Conservation (phyloP, 53 echinoderm and acorn worm species). For the Henricia sp. region DNA sequence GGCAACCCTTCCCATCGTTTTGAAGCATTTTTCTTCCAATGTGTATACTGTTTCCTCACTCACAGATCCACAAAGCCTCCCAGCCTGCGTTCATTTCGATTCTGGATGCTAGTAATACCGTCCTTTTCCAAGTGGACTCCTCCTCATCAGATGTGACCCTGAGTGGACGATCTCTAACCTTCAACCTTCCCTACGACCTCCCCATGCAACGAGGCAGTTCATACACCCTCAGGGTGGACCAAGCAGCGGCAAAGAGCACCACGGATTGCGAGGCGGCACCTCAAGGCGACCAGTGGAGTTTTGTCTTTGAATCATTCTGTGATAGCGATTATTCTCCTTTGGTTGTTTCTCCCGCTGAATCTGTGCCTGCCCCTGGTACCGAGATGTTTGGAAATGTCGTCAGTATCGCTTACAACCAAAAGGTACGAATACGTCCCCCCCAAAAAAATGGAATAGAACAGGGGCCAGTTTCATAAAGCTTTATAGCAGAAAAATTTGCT, state of each 20-base stretch:
- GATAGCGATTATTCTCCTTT: slow-evolving; percentile 1
- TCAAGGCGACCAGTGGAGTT: slow-evolving; percentile 22
- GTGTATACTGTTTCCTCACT: background rate
- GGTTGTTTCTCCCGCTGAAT: slow-evolving; percentile 20
- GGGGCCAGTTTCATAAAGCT: no score
- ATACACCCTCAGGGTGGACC: slow-evolving; percentile 47
- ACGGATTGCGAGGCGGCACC: slow-evolving; percentile 37
- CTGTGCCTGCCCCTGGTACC: slow-evolving; percentile 44
- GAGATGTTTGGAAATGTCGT: slow-evolving; percentile 45
- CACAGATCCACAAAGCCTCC: slow-evolving; percentile 40
- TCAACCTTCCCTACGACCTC: slow-evolving; percentile 44
- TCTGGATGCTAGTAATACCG: slow-evolving; percentile 28
- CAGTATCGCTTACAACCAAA: slow-evolving; percentile 43
- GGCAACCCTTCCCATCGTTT: no score
- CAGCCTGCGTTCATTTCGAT: slow-evolving; percentile 20
- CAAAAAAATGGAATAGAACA: no score
- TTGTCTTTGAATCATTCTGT: slow-evolving; percentile 20
- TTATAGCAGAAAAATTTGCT: no score
- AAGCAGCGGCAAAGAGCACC: slow-evolving; percentile 39
- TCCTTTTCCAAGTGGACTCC: slow-evolving; percentile 27
- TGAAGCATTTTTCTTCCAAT: no score
- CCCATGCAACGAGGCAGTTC: slow-evolving; percentile 12
- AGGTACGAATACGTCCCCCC: slow-evolving; percentile 19
- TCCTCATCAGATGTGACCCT: slow-evolving; percentile 25
- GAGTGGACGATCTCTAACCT: slow-evolving; percentile 16